A percentile compares a stretch with the other conserved stretches of the same genome.
These are phyloP conservation scores for Trinectes maculatus DNA, from an alignment of 2,113 vertebrate species.

Conservation along the genomic window DNA sequence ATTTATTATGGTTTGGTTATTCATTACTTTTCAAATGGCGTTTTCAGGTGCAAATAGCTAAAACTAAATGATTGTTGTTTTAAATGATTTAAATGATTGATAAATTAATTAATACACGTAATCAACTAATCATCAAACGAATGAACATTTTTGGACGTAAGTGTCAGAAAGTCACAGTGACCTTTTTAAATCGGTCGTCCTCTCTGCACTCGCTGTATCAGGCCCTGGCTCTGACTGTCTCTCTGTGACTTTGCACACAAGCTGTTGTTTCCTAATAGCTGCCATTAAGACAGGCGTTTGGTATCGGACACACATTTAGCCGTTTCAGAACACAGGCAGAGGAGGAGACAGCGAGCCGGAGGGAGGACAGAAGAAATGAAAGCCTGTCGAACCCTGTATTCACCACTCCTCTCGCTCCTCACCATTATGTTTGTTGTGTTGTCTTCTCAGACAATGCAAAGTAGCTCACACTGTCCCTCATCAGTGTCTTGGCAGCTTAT, in stretches of 20 bases:
- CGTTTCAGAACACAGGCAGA: neutral
- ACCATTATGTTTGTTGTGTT: neutral
- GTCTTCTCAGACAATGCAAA: neutral
- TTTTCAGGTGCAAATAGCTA: too few relatives aligned
- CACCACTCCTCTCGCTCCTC: conserved; percentile 2
- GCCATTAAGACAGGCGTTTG: conserved; percentile 24
- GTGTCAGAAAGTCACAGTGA: too few relatives aligned
- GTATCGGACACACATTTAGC: neutral
- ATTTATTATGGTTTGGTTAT: too few relatives aligned
- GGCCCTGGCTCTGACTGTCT: neutral
- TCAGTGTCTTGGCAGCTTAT: conserved; percentile 36
- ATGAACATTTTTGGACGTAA: too few relatives aligned
- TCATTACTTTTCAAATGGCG: too few relatives aligned
- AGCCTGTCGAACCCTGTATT: neutral
- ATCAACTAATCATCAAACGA: too few relatives aligned
- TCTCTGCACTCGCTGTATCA: neutral
- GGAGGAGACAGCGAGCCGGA: neutral
- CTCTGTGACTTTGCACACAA: conserved; percentile 20
- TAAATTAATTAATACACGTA: too few relatives aligned
- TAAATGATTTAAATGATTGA: too few relatives aligned
- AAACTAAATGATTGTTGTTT: too few relatives aligned
- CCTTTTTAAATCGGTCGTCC: too few relatives aligned
- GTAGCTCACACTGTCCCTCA: conserved; percentile 22
- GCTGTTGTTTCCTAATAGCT: conserved; percentile 26
- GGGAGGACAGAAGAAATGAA: conserved; percentile 8